A percentile compares a stretch with the other conserved stretches of the same genome.
These are phyloP conservation scores for Piprites chloris DNA, from an alignment of 2,113 vertebrate species.

Conservation along the genomic window DNA sequence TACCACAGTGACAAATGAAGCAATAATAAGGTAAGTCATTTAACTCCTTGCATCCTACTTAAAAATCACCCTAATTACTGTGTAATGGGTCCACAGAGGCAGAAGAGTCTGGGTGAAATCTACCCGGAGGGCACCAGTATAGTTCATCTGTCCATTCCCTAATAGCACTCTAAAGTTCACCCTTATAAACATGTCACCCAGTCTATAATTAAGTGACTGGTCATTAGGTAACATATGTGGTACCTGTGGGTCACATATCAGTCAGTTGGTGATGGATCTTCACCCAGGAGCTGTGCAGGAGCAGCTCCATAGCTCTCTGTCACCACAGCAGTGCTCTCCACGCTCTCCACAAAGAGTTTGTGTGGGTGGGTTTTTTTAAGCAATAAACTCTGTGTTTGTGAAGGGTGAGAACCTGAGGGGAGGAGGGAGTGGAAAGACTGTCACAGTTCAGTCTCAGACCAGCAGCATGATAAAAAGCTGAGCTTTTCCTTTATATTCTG, in stretches of 20 bases:
- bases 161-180: conserved; percentile 96
- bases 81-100: conserved; percentile 88
- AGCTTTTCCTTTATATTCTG: background rate
- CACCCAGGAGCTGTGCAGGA: conserved; percentile 80
- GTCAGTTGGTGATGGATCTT: conserved; percentile 91
- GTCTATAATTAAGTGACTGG: conserved; percentile 89
- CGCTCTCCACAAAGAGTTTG: background rate
- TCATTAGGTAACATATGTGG: conserved; percentile 84
- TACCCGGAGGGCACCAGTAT: conserved; percentile 78
- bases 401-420: background rate
- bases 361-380: background rate
- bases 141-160: conserved; percentile 84
- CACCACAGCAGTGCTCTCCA: conserved; percentile 18
- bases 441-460: background rate
- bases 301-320: conserved; percentile 61
- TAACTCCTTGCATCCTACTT: conserved; percentile 94
- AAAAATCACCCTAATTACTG: conserved; percentile 93
- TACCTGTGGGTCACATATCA: conserved; percentile 90
- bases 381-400: background rate
- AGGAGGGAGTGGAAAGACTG: background rate
- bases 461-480: background rate
- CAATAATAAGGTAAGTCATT: conserved; percentile 90
- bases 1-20: conserved; percentile 87
- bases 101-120: conserved; percentile 82
- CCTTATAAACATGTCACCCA: conserved; percentile 98